A percentile compares a stretch with the other conserved stretches of the same genome.
Evolutionary conservation across 1,140 invertebrate species (phyloP).

Genomic region (Papilio helenus): DNA sequence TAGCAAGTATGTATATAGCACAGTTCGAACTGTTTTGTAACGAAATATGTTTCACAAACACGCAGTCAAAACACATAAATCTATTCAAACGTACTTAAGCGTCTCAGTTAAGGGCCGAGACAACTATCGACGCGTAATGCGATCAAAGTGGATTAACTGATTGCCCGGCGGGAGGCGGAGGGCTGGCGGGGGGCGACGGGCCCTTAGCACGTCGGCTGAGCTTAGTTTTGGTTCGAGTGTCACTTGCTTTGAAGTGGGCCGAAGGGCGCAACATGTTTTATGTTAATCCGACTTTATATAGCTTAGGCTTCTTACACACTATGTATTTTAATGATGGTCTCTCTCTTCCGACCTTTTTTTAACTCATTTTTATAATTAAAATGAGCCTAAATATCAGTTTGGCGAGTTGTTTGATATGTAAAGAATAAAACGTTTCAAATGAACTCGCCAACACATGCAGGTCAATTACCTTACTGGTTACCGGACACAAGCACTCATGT

Average conservation of each 20-base stretch:
- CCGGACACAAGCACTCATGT: constrained; percentile 21
- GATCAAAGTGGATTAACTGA: constrained; percentile 31
- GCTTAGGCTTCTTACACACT: neutral
- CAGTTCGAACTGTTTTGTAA: neutral
- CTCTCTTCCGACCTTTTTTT: neutral
- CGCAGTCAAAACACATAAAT: constrained; percentile 20
- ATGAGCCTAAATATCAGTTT: neutral
- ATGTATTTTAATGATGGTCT: neutral
- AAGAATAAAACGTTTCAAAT: neutral
- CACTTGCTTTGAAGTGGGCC: constrained; percentile 6
- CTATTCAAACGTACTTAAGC: constrained; percentile 20
- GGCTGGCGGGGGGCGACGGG: neutral
- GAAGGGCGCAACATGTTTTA: constrained; percentile 8
- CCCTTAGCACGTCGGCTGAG: constrained; percentile 15
- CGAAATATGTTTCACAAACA: neutral
- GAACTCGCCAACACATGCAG: neutral
- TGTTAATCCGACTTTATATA: constrained; percentile 6
- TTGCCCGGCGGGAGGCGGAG: neutral
- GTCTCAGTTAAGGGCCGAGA: constrained; percentile 17
- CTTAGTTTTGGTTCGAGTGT: constrained; percentile 27
- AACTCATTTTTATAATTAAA: too few species aligned
- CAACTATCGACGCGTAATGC: constrained; percentile 31
- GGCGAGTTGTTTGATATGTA: neutral
- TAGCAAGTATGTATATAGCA: too few species aligned
- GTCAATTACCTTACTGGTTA: constrained; percentile 14